Conservation (phyloP, 2,113 vertebrate species). For the Junco hyemalis region DNA sequence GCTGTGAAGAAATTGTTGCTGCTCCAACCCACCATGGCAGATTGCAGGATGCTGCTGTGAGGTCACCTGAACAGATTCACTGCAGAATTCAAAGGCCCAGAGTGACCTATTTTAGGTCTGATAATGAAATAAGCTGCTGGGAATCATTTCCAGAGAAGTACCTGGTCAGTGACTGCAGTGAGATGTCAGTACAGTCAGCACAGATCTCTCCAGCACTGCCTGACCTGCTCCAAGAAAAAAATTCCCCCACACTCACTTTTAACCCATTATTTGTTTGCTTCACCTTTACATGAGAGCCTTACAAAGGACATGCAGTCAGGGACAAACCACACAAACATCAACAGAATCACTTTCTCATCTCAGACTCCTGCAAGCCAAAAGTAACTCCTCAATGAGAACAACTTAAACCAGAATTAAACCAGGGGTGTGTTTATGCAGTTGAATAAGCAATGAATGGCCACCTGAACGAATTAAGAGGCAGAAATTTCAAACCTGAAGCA, state of each 20-base stretch:
- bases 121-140: neutral
- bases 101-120: conserved; percentile 47
- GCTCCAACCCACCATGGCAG: neutral
- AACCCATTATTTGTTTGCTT: neutral
- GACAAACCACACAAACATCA: neutral
- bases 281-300: neutral
- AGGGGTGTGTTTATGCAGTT: neutral
- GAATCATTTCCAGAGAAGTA: neutral
- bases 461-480: neutral
- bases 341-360: neutral
- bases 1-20: conserved; percentile 60
- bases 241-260: neutral
- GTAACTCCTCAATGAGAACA: neutral
- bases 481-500: neutral
- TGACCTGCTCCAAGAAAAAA: neutral
- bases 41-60: conserved; percentile 47
- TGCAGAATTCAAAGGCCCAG: neutral
- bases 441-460: neutral
- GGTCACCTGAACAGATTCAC: conserved; percentile 41
- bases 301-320: neutral
- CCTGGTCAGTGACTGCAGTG: neutral
- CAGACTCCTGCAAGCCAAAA: neutral
- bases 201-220: neutral
- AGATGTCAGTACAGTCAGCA: neutral
- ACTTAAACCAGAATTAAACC: neutral